phyloP scores from a whole-genome alignment of 2,888 invertebrate genomes.

The Isoperla grammatica region DNA sequence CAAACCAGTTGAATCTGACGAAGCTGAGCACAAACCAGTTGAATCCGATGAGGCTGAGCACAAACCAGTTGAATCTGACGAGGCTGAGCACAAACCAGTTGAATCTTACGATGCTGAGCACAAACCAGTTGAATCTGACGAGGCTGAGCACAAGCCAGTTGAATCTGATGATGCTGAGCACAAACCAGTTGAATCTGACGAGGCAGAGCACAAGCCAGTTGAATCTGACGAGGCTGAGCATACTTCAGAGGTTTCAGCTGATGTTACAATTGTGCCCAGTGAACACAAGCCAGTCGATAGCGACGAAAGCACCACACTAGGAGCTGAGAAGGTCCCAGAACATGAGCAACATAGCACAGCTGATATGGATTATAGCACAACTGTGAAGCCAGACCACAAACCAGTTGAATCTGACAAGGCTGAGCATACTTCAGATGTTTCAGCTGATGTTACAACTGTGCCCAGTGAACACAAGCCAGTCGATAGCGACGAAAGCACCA shows the following conservation, averaged over 20 bases:
- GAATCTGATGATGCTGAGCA: background rate
- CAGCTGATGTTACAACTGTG: too few species aligned
- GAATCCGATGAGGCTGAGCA: too few species aligned
- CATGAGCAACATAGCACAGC: conserved; percentile 19
- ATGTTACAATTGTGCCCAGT: background rate
- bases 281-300: background rate
- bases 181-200: background rate
- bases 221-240: conserved; percentile 16
- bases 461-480: too few species aligned
- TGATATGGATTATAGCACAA: background rate
- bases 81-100: too few species aligned
- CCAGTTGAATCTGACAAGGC: too few species aligned
- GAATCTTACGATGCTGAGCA: too few species aligned
- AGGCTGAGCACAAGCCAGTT: conserved; percentile 11
- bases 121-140: conserved; percentile 26
- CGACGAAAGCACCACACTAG: too few species aligned
- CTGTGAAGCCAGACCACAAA: background rate
- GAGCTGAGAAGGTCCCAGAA: conserved; percentile 3
- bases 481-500: too few species aligned
- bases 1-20: too few species aligned
- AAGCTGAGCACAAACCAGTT: background rate
- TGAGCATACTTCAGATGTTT: background rate
- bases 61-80: too few species aligned
- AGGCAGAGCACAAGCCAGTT: conserved; percentile 23
- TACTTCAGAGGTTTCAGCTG: conserved; percentile 16